Conservation (phyloP, 2,797 vertebrate genomes). For the Myotis findleyi region DNA sequence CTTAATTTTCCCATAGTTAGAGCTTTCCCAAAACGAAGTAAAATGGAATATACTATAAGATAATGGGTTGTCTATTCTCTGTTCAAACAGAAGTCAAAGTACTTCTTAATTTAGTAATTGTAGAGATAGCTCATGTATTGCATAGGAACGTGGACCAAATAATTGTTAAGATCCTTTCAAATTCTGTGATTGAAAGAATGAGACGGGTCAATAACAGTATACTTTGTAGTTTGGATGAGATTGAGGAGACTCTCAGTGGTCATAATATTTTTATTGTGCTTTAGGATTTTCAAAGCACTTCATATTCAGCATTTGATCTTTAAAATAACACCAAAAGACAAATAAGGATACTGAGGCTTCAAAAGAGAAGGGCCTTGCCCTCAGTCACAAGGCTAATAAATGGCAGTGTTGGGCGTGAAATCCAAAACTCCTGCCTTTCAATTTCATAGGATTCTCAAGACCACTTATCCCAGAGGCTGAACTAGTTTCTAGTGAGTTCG, state of each 20-base stretch:
- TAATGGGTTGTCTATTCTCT: not conserved
- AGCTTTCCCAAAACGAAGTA: slow-evolving; percentile 18
- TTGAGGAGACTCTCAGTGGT: not conserved
- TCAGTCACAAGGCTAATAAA: not conserved
- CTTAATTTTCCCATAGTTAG: slow-evolving; percentile 4
- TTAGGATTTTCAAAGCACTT: slow-evolving; percentile 17
- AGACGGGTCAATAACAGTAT: not conserved
- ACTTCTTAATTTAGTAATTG: not conserved
- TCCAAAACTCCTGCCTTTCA: not conserved
- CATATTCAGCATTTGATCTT: slow-evolving; percentile 18
- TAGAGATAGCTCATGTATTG: not conserved
- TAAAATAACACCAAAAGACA: not conserved
- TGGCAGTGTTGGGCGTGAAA: not conserved
- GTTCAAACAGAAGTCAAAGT: not conserved
- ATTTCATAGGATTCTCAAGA: not conserved
- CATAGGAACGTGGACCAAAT: not conserved
- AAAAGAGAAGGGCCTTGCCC: not conserved
- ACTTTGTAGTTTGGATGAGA: not conserved
- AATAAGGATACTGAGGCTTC: not conserved
- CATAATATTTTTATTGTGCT: not conserved
- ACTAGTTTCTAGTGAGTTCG: not conserved
- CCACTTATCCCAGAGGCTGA: not conserved
- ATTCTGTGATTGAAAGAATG: slow-evolving; percentile 33
- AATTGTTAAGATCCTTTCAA: not conserved
- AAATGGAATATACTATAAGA: not conserved